Evolutionary conservation across 2,888 invertebrate species (phyloP), one percentile per base, ranked within the genome.

Genomic region (Xanthia icteritia): DNA sequence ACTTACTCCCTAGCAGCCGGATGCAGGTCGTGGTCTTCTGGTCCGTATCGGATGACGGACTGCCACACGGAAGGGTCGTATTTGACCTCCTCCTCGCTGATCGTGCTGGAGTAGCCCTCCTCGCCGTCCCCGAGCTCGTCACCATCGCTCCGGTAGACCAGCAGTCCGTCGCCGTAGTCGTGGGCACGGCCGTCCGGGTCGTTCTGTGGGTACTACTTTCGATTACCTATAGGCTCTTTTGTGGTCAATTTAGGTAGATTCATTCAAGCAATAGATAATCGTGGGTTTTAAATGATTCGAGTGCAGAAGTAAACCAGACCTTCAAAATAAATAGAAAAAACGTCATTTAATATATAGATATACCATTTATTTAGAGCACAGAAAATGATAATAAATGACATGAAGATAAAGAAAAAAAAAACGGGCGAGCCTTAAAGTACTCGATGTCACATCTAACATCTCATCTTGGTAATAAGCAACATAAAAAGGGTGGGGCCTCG

Each of bases 1-100:
- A 88, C 91, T 90, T 75, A 98, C 98, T 97, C 97, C 91, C 97
- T 95, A 78, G 95, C 93, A 65, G 97, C 97, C 67, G 95, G 97
- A 91, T 97, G 96, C 88, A 95, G 92, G 68, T 93, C 93, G 15
- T 96, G 95, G 78, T 97, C 97, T 60, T 95, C 95, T 1, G 97
- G 96, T 1, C 97, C 97, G 90, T 97, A 97, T 36, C 97, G 96
- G 88, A 98, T 98, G 75, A 98, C 97, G 45, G 97, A 97, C 91
- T 98, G 98, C 98, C 98, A 98, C 72, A 97, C 97, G 23, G 97
- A 97, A 39, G 97, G 97, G 89, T 97, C 97, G 90, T 97, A 98
- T 91, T 98, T 98, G 56, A 96, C 96, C 90, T 98, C 98, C 91
- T 98, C 98, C 93, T 98, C 98, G 89, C 97, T 98, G 80, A 97